Conservation (phyloP, 2,113 vertebrate genomes). For the Boulengeromyrus knoepffleri region DNA sequence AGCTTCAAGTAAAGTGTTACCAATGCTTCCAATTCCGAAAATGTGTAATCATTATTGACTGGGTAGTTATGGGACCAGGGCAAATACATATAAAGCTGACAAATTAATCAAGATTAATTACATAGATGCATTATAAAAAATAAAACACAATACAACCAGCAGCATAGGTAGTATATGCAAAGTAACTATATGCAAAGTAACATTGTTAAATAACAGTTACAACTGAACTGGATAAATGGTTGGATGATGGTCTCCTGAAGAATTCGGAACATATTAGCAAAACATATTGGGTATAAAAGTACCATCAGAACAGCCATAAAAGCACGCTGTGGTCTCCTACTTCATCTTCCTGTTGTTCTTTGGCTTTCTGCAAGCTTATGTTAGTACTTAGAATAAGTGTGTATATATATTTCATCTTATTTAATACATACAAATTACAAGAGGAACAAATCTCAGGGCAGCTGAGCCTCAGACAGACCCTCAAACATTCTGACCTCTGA, state of each 20-base stretch:
- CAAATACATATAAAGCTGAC: not conserved
- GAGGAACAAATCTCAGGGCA: not conserved
- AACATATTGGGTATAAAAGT: not conserved
- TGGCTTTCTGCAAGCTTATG: not conserved
- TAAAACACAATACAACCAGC: not conserved
- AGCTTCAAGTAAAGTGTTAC: not conserved
- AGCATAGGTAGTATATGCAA: not conserved
- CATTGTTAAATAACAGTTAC: not conserved
- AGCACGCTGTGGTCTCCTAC: not conserved
- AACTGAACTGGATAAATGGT: not conserved
- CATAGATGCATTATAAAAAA: not conserved
- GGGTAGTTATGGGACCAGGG: not conserved
- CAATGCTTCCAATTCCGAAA: not conserved
- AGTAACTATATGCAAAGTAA: not conserved
- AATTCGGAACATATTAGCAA: not conserved
- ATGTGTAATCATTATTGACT: not conserved
- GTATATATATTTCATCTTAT: not conserved
- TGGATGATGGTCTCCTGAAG: not conserved
- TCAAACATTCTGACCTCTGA: not conserved
- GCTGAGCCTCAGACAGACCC: not conserved
- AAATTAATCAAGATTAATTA: not conserved
- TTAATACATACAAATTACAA: slow-evolving; percentile 4
- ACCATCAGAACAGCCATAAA: not conserved
- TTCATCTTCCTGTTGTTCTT: not conserved
- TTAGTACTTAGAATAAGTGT: not conserved